A percentile compares a stretch with the other conserved stretches of the same genome.
These are phyloP conservation scores for Rhinichthys osculus DNA, from an alignment of 2,797 vertebrate species.

Conservation along the genomic window DNA sequence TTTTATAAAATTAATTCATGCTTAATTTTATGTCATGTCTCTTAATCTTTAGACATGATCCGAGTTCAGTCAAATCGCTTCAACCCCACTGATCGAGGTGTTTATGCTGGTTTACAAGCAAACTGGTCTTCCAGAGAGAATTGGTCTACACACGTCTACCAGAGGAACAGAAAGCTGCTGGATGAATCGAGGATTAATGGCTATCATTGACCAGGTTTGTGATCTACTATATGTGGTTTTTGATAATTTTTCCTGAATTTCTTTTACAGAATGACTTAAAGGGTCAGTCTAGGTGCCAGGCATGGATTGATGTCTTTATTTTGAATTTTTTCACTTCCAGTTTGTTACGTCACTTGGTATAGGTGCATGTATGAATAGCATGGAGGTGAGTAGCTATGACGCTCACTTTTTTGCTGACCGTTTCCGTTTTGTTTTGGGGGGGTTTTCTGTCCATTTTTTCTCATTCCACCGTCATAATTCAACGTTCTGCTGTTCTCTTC, in stretches of 20 bases:
- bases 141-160: background rate
- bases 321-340: too few species aligned
- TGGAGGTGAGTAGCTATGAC: too few species aligned
- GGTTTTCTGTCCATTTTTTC: too few species aligned
- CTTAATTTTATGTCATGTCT: background rate
- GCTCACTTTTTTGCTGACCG: too few species aligned
- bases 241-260: background rate
- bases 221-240: background rate
- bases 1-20: background rate
- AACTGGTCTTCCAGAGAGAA: background rate
- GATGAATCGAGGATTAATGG: background rate
- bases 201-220: constrained; percentile 5
- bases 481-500: too few species aligned
- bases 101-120: background rate
- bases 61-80: background rate
- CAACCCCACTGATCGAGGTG: background rate
- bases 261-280: background rate
- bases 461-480: too few species aligned
- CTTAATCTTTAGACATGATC: background rate
- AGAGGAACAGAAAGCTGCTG: background rate
- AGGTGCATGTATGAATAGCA: too few species aligned
- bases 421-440: too few species aligned
- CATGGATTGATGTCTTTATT: too few species aligned
- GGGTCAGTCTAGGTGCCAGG: too few species aligned
- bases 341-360: too few species aligned